Evolutionary conservation across 2,888 invertebrate species (phyloP).

Genomic region (Ctena decussata): DNA sequence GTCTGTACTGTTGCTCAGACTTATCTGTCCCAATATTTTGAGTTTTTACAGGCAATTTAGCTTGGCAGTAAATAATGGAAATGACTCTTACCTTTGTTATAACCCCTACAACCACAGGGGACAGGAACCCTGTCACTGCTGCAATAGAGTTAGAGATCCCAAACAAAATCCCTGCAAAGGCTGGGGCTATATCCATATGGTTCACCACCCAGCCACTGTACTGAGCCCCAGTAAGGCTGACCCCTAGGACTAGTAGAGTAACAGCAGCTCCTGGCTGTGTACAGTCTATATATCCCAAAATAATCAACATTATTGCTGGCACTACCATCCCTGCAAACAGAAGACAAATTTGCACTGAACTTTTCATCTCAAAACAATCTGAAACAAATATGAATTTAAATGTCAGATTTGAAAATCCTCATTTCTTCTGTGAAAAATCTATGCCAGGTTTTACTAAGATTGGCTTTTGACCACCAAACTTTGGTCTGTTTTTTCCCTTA

Average conservation of each 20-base stretch:
- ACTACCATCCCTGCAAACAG: slow-evolving; percentile 79
- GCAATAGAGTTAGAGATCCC: slow-evolving; percentile 86
- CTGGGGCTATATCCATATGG: slow-evolving; percentile 86
- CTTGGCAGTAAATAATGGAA: too few species aligned
- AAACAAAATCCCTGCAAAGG: slow-evolving; percentile 85
- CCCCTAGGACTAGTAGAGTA: slow-evolving; percentile 80
- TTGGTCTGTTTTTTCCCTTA: too few species aligned
- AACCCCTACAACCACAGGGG: slow-evolving; percentile 83
- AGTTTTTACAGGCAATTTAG: too few species aligned
- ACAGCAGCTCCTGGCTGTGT: slow-evolving; percentile 80
- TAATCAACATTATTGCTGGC: slow-evolving; percentile 83
- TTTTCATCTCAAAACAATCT: too few species aligned
- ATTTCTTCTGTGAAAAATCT: too few species aligned
- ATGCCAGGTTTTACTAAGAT: too few species aligned
- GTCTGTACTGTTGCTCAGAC: too few species aligned
- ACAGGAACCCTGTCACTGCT: slow-evolving; percentile 85
- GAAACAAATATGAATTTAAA: too few species aligned
- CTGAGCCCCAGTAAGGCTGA: slow-evolving; percentile 82
- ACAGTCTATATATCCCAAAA: slow-evolving; percentile 84
- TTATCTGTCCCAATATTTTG: too few species aligned
- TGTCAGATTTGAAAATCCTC: too few species aligned
- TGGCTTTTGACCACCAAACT: too few species aligned
- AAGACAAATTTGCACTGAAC: too few species aligned
- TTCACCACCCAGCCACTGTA: slow-evolving; percentile 86
- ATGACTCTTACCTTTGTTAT: slow-evolving; percentile 77